phyloP scores from a whole-genome alignment of 2,797 vertebrate species.

The Sylvilagus floridanus region DNA sequence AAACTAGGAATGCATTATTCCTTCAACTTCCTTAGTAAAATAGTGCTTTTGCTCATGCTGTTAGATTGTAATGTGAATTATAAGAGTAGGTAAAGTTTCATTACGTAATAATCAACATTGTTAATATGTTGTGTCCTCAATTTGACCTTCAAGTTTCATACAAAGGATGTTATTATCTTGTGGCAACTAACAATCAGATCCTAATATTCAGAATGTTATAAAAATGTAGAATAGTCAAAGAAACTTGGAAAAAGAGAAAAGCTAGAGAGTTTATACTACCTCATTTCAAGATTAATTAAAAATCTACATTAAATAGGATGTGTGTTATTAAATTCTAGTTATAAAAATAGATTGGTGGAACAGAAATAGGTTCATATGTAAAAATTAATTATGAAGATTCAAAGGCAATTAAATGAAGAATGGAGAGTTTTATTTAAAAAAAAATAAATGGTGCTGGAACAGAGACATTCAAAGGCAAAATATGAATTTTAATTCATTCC shows the following conservation, averaged over 20 bases:
- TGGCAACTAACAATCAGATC: neutral
- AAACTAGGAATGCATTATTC: slow-evolving; percentile 34
- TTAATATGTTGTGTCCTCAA: neutral
- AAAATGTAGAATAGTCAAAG: neutral
- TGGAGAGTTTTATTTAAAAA: neutral
- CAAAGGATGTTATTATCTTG: neutral
- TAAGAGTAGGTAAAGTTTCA: neutral
- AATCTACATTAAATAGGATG: neutral
- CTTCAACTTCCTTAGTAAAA: slow-evolving; percentile 10
- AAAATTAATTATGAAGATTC: neutral
- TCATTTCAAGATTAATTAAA: slow-evolving; percentile 39
- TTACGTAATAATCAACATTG: neutral
- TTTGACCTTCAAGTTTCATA: slow-evolving; percentile 29
- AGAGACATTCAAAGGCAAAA: neutral
- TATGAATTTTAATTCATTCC: neutral
- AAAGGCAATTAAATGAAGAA: neutral
- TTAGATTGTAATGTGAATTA: slow-evolving; percentile 29
- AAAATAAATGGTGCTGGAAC: neutral
- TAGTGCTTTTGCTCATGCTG: neutral
- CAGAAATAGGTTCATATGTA: neutral
- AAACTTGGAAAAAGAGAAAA: neutral
- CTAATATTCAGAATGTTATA: neutral
- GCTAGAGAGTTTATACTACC: neutral
- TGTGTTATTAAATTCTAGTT: neutral
- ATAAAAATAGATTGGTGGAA: neutral